Percentiles rank a stretch among this genome's conserved stretches.
Conservation (phyloP, 2,888 invertebrate species). For the Nezara viridula region DNA sequence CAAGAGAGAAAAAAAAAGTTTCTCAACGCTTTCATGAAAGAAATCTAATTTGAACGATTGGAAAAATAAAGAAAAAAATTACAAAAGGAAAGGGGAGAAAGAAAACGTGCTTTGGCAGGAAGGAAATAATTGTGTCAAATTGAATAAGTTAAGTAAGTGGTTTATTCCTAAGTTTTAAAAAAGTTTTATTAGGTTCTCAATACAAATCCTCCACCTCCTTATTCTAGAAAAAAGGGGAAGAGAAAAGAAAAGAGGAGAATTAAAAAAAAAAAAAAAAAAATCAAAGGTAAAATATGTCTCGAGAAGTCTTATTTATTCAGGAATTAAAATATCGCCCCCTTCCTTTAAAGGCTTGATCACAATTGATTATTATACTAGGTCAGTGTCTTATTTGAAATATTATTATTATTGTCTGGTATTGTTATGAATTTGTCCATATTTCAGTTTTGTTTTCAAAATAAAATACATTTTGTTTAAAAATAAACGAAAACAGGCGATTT, state of each 20-base stretch:
- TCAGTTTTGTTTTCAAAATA: no score
- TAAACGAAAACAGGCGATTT: no score
- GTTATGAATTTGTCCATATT: no score
- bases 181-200: constrained; percentile 56
- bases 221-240: constrained; percentile 13
- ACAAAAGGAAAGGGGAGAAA: background rate
- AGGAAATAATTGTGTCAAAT: constrained; percentile 56
- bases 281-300: constrained; percentile 12
- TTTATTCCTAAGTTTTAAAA: constrained; percentile 57
- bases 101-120: constrained; percentile 37
- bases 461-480: no score
- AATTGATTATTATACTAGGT: background rate
- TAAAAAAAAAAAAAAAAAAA: background rate
- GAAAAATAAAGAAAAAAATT: constrained; percentile 23
- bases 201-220: constrained; percentile 51
- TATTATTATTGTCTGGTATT: background rate
- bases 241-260: background rate
- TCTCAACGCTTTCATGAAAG: background rate
- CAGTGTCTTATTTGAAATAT: background rate
- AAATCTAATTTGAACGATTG: constrained; percentile 35
- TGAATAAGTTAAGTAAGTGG: constrained; percentile 55
- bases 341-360: background rate
- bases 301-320: constrained; percentile 51
- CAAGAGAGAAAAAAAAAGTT: background rate
- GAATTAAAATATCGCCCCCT: background rate